Conservation (phyloP, 2,797 vertebrate species). For the Pitangus sulphuratus region DNA sequence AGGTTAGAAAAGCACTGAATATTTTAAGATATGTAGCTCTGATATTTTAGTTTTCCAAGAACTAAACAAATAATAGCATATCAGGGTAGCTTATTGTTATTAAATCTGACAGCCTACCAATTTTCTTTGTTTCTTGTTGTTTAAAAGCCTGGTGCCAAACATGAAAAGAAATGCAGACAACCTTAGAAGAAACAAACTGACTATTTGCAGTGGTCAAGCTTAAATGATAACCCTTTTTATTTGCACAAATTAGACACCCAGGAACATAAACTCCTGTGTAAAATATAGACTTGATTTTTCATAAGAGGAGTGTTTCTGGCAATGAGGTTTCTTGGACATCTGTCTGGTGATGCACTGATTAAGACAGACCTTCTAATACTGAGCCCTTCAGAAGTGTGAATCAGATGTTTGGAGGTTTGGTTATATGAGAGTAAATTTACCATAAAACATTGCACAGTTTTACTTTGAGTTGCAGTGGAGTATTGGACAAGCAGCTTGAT, state of each 20-base stretch:
- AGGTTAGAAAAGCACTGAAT: conserved; percentile 57
- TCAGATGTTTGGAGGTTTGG: conserved; percentile 2
- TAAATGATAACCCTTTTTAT: neutral
- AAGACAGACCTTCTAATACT: neutral
- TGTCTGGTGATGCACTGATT: neutral
- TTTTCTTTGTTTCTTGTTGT: conserved; percentile 40
- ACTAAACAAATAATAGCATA: conserved; percentile 47
- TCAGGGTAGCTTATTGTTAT: conserved; percentile 35
- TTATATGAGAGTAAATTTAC: neutral
- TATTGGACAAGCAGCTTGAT: neutral
- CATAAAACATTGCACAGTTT: neutral
- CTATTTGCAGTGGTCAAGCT: neutral
- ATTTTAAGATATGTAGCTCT: conserved; percentile 47
- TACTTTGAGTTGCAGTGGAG: neutral
- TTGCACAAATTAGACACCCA: neutral
- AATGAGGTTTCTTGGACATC: neutral
- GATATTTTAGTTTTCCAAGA: conserved; percentile 48
- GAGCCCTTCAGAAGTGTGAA: neutral
- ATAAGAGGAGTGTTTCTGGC: neutral
- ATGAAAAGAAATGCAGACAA: neutral
- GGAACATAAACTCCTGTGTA: neutral
- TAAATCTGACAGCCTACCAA: conserved; percentile 31
- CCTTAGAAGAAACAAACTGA: neutral
- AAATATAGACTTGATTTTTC: conserved; percentile 1
- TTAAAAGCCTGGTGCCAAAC: conserved; percentile 3